Percentiles rank a stretch among this genome's conserved stretches.
These are phyloP conservation scores for Coecobrya sp. DNA, from an alignment of 2,888 invertebrate genomes.

Conservation along the genomic window DNA sequence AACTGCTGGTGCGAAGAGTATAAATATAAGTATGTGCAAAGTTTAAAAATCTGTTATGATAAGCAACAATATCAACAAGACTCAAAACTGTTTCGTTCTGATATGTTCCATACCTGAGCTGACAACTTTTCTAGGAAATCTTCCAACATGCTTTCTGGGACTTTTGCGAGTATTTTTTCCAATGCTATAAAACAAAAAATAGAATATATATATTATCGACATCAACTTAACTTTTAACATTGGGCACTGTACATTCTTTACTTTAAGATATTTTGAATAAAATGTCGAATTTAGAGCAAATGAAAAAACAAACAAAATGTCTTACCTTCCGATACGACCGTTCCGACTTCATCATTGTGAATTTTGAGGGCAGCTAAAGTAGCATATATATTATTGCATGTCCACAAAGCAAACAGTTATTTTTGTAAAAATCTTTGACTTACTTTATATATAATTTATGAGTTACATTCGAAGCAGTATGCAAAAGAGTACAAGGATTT, in stretches of 20 bases:
- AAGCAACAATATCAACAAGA: background rate
- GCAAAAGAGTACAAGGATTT: constrained; percentile 36
- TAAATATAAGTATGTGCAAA: background rate
- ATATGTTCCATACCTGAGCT: constrained; percentile 78
- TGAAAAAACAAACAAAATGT: constrained; percentile 68
- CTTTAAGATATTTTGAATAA: constrained; percentile 5
- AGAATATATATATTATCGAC: background rate
- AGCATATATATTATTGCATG: background rate
- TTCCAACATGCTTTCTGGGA: constrained; percentile 57
- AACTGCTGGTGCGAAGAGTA: constrained; percentile 33
- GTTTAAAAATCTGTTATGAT: constrained; percentile 8
- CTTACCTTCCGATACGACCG: constrained; percentile 76
- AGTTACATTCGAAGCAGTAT: background rate
- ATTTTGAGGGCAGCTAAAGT: constrained; percentile 64
- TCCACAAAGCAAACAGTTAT: background rate
- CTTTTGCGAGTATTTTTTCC: constrained; percentile 65
- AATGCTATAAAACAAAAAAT: constrained; percentile 62
- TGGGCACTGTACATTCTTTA: no score
- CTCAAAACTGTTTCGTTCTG: background rate
- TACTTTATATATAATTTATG: constrained; percentile 32
- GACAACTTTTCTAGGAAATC: constrained; percentile 72
- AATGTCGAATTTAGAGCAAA: constrained; percentile 50
- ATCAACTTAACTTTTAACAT: background rate
- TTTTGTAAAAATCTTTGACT: constrained; percentile 46
- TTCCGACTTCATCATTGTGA: constrained; percentile 76